phyloP scores from a whole-genome alignment of 1,140 invertebrate genomes.

The Drosophila lowei region DNA sequence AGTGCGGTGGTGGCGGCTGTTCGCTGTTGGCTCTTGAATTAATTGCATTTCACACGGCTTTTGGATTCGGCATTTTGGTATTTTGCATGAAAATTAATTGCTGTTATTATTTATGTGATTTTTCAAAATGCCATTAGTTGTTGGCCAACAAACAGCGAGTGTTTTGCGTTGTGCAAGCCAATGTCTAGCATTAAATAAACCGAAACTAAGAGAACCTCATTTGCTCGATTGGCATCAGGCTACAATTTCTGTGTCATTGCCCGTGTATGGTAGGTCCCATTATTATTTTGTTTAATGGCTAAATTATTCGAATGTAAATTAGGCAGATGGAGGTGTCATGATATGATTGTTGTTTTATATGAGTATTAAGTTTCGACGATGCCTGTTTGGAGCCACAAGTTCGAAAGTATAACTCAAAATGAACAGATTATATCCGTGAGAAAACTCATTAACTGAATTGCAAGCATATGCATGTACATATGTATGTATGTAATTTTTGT shows the following conservation, averaged over 20 bases:
- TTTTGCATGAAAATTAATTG: conserved; percentile 72
- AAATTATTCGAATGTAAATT: conserved; percentile 20
- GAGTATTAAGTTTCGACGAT: no score
- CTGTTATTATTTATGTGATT: conserved; percentile 62
- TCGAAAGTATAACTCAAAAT: not conserved
- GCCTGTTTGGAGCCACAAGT: not conserved
- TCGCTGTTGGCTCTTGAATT: conserved; percentile 60
- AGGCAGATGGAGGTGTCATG: conserved; percentile 1
- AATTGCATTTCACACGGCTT: conserved; percentile 74
- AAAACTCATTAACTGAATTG: not conserved
- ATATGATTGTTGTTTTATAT: not conserved
- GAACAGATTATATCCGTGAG: not conserved
- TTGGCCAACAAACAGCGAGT: not conserved
- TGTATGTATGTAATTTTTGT: no score
- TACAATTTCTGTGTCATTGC: conserved; percentile 3
- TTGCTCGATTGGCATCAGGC: conserved; percentile 31
- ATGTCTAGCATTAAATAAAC: conserved; percentile 17
- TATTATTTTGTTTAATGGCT: conserved; percentile 25
- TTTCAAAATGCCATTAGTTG: conserved; percentile 41
- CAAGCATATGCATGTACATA: no score
- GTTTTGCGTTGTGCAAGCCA: conserved; percentile 14
- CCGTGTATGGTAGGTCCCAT: conserved; percentile 9
- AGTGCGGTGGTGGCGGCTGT: not conserved
- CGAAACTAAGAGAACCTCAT: conserved; percentile 19
- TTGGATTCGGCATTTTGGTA: conserved; percentile 57